A percentile compares a stretch with the other conserved stretches of the same genome.
These are phyloP conservation scores for Panulirus ornatus DNA, from an alignment of 1,140 invertebrate genomes.

Conservation along the genomic window DNA sequence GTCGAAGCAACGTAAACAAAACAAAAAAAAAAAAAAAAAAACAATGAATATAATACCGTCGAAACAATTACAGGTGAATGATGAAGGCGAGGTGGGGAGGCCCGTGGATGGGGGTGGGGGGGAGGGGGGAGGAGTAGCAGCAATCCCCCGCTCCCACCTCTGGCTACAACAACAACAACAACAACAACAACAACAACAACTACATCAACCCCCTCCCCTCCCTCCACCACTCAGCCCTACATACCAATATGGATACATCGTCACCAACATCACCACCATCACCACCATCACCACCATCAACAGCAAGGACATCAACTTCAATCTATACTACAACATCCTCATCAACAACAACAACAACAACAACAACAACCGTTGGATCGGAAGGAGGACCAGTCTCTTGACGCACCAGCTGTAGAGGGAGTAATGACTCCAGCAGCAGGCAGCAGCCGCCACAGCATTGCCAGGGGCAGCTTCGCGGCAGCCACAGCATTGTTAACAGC, in stretches of 20 bases:
- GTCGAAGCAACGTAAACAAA: no score
- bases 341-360: not conserved
- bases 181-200: no score
- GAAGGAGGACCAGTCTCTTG: no score
- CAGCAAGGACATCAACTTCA: not conserved
- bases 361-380: no score
- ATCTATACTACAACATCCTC: not conserved
- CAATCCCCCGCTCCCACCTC: no score
- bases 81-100: no score
- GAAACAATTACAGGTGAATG: not conserved
- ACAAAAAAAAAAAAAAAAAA: no score
- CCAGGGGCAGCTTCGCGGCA: not conserved
- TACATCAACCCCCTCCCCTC: not conserved
- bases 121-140: no score
- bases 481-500: not conserved
- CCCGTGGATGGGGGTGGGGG: no score
- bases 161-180: no score
- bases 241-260: not conserved
- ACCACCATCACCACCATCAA: not conserved
- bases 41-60: not conserved
- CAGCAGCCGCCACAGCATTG: not conserved
- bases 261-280: not conserved
- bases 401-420: no score
- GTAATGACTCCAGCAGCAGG: not conserved
- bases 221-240: not conserved